These are phyloP conservation scores for Thunnus maccoyii DNA, from an alignment of 2,113 vertebrate genomes.

Conservation along the genomic window DNA sequence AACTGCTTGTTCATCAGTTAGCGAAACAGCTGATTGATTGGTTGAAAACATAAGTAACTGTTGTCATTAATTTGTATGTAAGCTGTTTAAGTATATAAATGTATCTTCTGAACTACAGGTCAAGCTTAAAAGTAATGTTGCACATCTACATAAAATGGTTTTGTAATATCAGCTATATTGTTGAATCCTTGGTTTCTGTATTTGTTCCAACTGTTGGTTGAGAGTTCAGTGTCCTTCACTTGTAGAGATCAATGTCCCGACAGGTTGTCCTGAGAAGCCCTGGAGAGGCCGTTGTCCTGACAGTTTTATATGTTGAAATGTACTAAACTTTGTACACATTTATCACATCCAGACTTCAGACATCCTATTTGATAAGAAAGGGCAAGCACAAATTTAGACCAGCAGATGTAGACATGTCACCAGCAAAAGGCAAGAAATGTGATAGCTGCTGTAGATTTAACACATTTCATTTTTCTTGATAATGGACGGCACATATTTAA, in stretches of 20 bases:
- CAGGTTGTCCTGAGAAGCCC: slow-evolving; percentile 27
- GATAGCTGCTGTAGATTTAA: too few relatives aligned
- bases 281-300: slow-evolving; percentile 27
- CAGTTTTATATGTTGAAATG: not conserved
- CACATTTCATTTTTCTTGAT: too few relatives aligned
- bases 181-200: not conserved
- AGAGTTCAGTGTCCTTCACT: slow-evolving; percentile 29
- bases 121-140: not conserved
- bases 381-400: too few relatives aligned
- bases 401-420: too few relatives aligned
- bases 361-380: too few relatives aligned
- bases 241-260: not conserved
- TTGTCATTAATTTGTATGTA: too few relatives aligned
- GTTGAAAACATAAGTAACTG: too few relatives aligned
- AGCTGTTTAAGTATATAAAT: too few relatives aligned
- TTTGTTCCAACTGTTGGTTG: slow-evolving; percentile 25
- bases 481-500: too few relatives aligned
- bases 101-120: not conserved
- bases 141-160: not conserved
- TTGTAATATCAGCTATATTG: not conserved
- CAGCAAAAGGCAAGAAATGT: not conserved
- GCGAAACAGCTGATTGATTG: too few relatives aligned
- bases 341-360: not conserved
- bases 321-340: slow-evolving; percentile 6
- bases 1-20: too few relatives aligned